These are phyloP conservation scores for Glossosoma conforme DNA, from an alignment of 1,140 invertebrate species.

Conservation along the genomic window DNA sequence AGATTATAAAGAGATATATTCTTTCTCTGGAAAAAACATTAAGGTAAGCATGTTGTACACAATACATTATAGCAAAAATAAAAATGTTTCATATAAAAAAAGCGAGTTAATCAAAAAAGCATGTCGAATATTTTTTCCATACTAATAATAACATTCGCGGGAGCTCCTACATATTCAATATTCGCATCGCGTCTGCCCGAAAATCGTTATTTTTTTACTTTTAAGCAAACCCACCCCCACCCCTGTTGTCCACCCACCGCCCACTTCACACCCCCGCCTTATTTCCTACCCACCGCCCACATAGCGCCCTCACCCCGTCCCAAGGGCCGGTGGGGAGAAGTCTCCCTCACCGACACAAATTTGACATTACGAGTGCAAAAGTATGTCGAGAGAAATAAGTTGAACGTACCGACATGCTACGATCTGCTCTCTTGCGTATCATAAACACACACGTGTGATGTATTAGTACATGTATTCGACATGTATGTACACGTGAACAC, in stretches of 20 bases:
- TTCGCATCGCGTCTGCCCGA: constrained; percentile 23
- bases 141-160: not conserved
- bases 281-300: constrained; percentile 7
- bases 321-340: not conserved
- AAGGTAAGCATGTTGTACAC: too few relatives aligned
- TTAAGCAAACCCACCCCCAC: constrained; percentile 15
- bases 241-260: constrained; percentile 18
- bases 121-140: constrained; percentile 3
- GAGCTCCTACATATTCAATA: constrained; percentile 20
- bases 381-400: constrained; percentile 31
- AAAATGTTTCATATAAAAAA: not conserved
- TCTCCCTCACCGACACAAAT: constrained; percentile 28
- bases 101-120: too few relatives aligned
- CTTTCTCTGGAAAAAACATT: too few relatives aligned
- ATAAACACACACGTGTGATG: constrained; percentile 20
- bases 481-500: too few relatives aligned
- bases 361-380: constrained; percentile 33
- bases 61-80: too few relatives aligned
- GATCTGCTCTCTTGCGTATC: constrained; percentile 23
- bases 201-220: constrained; percentile 30
- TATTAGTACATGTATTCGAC: too few relatives aligned
- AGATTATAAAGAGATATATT: too few relatives aligned
- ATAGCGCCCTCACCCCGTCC: not conserved
- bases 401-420: too few relatives aligned
- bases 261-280: constrained; percentile 3